phyloP scores from a whole-genome alignment of 2,113 vertebrate genomes.

The Pipa parva region DNA sequence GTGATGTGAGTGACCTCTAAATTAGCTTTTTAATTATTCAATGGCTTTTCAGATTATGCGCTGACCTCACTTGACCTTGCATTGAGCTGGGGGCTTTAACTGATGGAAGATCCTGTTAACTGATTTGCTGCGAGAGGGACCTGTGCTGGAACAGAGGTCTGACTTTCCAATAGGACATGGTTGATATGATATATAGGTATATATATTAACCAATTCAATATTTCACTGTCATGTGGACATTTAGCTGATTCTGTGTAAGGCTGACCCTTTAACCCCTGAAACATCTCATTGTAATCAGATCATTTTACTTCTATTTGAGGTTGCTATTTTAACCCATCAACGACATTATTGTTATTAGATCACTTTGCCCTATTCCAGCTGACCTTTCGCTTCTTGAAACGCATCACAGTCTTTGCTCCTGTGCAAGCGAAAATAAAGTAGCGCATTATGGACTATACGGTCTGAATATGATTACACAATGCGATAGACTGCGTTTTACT shows the following conservation, averaged over 20 bases:
- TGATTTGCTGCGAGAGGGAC: background rate
- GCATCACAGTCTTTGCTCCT: background rate
- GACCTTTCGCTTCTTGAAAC: background rate
- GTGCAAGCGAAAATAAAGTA: background rate
- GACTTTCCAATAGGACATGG: background rate
- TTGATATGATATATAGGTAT: background rate
- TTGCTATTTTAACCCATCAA: constrained; percentile 3
- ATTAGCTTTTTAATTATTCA: constrained; percentile 44
- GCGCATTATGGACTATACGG: no score
- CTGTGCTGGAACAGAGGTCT: no score
- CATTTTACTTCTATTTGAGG: background rate
- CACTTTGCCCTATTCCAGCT: background rate
- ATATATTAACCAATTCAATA: background rate
- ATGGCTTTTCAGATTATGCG: constrained; percentile 39
- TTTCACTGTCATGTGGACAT: background rate
- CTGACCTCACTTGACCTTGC: constrained; percentile 39
- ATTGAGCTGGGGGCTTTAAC: constrained; percentile 16
- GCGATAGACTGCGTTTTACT: no score
- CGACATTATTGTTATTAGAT: background rate
- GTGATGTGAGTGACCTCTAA: constrained; percentile 31
- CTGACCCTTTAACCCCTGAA: background rate
- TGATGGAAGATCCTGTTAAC: constrained; percentile 27
- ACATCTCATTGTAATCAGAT: background rate
- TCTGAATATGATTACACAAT: no score
- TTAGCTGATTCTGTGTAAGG: background rate